phyloP scores from a whole-genome alignment of 2,888 invertebrate genomes.

The Lacanobia oleracea region DNA sequence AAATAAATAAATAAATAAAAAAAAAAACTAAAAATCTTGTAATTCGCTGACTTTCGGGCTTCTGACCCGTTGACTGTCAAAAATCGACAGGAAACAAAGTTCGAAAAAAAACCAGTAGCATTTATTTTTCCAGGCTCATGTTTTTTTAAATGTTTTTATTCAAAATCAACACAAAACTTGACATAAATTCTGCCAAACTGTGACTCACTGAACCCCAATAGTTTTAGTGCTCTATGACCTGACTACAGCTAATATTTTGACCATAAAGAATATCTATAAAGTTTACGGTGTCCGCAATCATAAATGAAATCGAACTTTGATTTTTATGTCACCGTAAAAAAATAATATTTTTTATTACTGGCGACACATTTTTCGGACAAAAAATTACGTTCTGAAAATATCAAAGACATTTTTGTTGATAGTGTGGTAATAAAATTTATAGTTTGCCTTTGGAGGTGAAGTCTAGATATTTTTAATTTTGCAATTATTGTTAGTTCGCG shows the following conservation, averaged over 20 bases:
- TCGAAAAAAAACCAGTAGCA: not conserved
- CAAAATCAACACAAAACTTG: no score
- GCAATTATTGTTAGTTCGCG: constrained; percentile 5
- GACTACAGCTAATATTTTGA: constrained; percentile 36
- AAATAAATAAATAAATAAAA: no score
- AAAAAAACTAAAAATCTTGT: no score
- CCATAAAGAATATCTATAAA: constrained; percentile 62
- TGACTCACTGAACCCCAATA: not conserved
- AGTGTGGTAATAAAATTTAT: constrained; percentile 48
- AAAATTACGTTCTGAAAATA: constrained; percentile 32
- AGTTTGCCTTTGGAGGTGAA: constrained; percentile 4
- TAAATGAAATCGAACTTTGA: constrained; percentile 64
- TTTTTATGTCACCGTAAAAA: constrained; percentile 58
- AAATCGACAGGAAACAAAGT: no score
- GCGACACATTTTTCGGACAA: constrained; percentile 44
- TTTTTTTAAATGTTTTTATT: no score
- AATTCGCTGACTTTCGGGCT: no score
- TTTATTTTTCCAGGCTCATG: not conserved
- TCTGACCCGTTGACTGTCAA: no score
- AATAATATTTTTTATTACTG: constrained; percentile 50
- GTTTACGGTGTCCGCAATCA: constrained; percentile 61
- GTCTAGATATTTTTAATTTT: constrained; percentile 26
- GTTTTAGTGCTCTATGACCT: constrained; percentile 25
- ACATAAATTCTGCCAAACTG: no score
- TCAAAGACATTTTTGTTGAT: constrained; percentile 37